Evolutionary conservation across 2,113 vertebrate species (phyloP).

Genomic region (Vimba vimba): DNA sequence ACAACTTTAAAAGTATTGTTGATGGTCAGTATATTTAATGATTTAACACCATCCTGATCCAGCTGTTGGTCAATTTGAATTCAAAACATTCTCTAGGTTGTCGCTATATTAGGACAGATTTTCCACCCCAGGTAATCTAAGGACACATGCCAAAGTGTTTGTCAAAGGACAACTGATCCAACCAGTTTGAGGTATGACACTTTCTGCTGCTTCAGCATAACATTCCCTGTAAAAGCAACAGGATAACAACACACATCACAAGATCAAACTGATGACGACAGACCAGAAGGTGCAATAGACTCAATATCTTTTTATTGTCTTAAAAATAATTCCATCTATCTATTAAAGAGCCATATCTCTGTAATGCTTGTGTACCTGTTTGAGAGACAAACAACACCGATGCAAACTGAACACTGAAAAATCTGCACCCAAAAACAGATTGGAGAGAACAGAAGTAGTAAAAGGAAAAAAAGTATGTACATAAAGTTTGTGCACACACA

Average conservation of each 20-base stretch:
- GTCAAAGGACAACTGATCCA: not conserved
- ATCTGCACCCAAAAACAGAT: conserved; percentile 64
- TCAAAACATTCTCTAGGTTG: not conserved
- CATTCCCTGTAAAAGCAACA: not conserved
- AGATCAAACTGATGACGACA: not conserved
- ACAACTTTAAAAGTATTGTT: too few relatives aligned
- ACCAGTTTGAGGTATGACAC: not conserved
- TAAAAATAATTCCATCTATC: conserved; percentile 72
- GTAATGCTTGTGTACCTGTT: conserved; percentile 77
- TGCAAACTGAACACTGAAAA: conserved; percentile 69
- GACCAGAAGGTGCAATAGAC: conserved; percentile 5
- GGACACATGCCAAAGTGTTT: not conserved
- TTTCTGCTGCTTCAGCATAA: conserved; percentile 31
- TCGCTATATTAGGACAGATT: not conserved
- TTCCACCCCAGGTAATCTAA: not conserved
- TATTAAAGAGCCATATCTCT: conserved; percentile 81
- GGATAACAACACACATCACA: conserved; percentile 17
- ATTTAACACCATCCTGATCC: not conserved
- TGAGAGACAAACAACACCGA: conserved; percentile 76
- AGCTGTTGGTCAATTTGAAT: not conserved
- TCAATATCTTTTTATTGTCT: conserved; percentile 70
- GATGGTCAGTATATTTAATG: not conserved
- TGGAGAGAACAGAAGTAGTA: conserved; percentile 54
- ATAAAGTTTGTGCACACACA: conserved; percentile 64
- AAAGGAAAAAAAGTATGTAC: conserved; percentile 60